Evolutionary conservation across 2,888 invertebrate species (phyloP).

Genomic region (Craniophora ligustri): DNA sequence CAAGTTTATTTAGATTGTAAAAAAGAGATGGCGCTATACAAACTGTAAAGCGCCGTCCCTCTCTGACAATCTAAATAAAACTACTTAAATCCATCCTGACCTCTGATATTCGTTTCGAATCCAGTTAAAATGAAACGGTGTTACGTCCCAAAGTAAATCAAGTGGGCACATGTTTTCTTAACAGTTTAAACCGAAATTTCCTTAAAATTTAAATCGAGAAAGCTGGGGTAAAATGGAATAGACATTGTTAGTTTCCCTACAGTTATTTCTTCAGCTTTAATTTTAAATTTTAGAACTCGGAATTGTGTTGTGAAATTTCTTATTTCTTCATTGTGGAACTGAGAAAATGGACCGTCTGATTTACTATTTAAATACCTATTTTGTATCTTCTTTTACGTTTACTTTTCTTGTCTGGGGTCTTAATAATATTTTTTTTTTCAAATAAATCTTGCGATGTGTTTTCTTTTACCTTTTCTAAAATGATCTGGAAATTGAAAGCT

Average conservation of each 20-base stretch:
- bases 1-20: no score
- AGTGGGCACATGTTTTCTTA: constrained; percentile 46
- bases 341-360: constrained; percentile 22
- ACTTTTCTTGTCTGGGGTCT: constrained; percentile 1
- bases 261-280: constrained; percentile 30
- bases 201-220: constrained; percentile 48
- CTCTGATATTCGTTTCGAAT: no score
- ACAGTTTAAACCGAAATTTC: constrained; percentile 48
- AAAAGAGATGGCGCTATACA: no score
- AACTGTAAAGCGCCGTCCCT: no score
- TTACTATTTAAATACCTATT: constrained; percentile 29
- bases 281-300: constrained; percentile 40
- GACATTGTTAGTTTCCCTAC: constrained; percentile 33
- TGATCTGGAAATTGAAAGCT: not conserved
- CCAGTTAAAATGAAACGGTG: constrained; percentile 17
- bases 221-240: constrained; percentile 34
- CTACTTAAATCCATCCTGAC: no score
- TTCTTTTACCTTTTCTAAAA: no score
- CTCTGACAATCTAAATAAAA: no score
- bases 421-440: no score
- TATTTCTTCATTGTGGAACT: constrained; percentile 40
- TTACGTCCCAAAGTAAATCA: constrained; percentile 29
- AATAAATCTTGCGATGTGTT: no score
- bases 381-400: constrained; percentile 8
- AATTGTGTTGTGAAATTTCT: constrained; percentile 34